Base-by-base conservation (phyloP, 1,140 invertebrate species). In the Halesus radiatus region DNA sequence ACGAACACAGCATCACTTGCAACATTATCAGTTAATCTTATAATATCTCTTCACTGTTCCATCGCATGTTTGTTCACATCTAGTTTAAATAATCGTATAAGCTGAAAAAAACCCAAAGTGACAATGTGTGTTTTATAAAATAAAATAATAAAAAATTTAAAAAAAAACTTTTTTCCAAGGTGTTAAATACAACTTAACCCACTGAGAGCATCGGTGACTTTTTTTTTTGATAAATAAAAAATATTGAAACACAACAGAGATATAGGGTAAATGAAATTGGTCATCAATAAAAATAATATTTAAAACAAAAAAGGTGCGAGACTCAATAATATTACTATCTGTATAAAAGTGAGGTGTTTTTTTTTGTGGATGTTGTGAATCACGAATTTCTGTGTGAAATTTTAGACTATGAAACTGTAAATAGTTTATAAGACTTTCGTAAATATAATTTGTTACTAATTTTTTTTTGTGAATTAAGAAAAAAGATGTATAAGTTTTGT, bases 21-120 rank as follows among this genome's bases (percentile, higher is more conserved):
- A 64, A 88, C 88, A 1, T 81, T 90, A 26, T 89, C 89, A 8
- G 88, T 90, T 3, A 90, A 90, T 70, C 86, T 90, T 7, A 84
- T 90, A 23, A 89, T 89, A 64, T 90, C 89, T 16, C 83, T 90
- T 7, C 88, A 89, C 79, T 90, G 89, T 84, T 88, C 88, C 23
- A 83, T 90, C 32, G 88, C 89, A 18, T 88, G 88, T 76, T 73
- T 90, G 1, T 89, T 88, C 81, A 88, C 88, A 0, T 88, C 85
- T 72, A 88, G 86, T 15, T 84, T 89, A 2, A 88, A 90, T 32
- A 79, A 68, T 22, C 86, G 87, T 3, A 86, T 89, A 78, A 90
- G 89, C 87, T 90, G 89, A 90, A 90, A 90, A 83, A 85, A 85
- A 22, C 7, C 29, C 22, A 0, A 1, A 45, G 10, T 45, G 8